Percentiles rank a stretch among this genome's conserved stretches.
Conservation (phyloP, 2,113 vertebrate species). For the Chaetodon auriga region DNA sequence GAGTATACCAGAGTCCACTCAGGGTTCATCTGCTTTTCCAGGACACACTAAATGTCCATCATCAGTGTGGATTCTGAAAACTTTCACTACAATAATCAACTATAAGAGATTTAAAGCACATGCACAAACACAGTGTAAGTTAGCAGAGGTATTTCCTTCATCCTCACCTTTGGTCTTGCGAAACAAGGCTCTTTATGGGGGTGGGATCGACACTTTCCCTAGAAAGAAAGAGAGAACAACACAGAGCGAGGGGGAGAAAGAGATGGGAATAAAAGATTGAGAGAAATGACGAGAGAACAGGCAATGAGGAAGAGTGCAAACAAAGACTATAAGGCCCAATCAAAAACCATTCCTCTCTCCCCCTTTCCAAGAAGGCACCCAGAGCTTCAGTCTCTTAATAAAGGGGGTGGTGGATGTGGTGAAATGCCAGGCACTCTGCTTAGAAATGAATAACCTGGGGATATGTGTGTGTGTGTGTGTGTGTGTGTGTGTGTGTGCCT, state of each 20-base stretch:
- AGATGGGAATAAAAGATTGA: conserved; percentile 52
- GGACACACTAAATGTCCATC: not conserved
- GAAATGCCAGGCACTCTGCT: conserved; percentile 75
- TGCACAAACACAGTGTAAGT: not conserved
- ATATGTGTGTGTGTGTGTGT: conserved; percentile 30
- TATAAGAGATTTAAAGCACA: not conserved
- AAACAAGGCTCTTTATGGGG: conserved; percentile 12
- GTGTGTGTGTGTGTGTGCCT: conserved; percentile 30
- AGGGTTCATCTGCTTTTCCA: not conserved
- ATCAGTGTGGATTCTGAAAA: conserved; percentile 46
- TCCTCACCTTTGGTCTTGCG: not conserved
- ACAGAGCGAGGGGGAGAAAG: conserved; percentile 9
- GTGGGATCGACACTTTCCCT: not conserved
- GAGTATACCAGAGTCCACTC: not conserved
- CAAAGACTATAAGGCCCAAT: conserved; percentile 68
- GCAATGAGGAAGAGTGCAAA: conserved; percentile 60
- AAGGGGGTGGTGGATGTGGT: conserved; percentile 56
- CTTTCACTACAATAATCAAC: conserved; percentile 30
- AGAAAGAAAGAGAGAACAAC: conserved; percentile 10
- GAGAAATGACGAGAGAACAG: conserved; percentile 57
- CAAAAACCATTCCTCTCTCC: conserved; percentile 64
- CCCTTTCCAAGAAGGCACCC: conserved; percentile 38
- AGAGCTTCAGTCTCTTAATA: conserved; percentile 69
- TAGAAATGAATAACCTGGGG: conserved; percentile 77
- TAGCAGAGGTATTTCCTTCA: not conserved